A percentile compares a stretch with the other conserved stretches of the same genome.
Evolutionary conservation across 2,888 invertebrate genomes (phyloP).

Genomic region (Napeogenes inachia): DNA sequence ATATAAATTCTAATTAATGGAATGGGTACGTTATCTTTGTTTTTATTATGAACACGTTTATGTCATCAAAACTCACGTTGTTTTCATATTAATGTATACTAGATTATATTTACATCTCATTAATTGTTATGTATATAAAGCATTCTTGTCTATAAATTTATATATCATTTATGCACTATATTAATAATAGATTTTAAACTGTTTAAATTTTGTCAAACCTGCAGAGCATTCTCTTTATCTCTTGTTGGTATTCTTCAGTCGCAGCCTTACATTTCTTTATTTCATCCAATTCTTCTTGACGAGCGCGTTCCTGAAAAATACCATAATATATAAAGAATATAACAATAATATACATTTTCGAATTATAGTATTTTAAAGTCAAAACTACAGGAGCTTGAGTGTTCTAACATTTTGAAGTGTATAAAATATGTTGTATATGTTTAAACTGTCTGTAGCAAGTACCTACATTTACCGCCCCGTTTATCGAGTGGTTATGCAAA

Average conservation of each 20-base stretch:
- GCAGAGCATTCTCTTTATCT: constrained; percentile 50
- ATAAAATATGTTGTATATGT: no score
- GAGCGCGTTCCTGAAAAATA: constrained; percentile 46
- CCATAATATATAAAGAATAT: no score
- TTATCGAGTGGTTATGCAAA: no score
- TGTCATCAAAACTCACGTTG: neutral
- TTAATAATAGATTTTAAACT: no score
- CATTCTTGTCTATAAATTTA: no score
- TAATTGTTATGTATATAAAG: neutral
- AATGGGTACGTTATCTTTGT: neutral
- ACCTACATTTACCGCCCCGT: no score
- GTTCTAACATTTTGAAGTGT: no score
- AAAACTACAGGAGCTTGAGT: no score
- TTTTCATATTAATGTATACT: constrained; percentile 1
- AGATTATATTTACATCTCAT: constrained; percentile 5
- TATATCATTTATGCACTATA: no score
- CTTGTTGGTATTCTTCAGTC: constrained; percentile 50
- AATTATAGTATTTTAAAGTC: no score
- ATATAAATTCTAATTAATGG: neutral
- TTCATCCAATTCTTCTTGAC: constrained; percentile 54
- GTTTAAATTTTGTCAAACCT: constrained; percentile 38
- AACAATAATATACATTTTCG: no score
- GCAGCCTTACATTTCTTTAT: constrained; percentile 48
- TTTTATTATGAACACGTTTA: neutral
- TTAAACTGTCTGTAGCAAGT: no score